phyloP scores from a whole-genome alignment of 2,888 invertebrate species.

The Chesias legatella region DNA sequence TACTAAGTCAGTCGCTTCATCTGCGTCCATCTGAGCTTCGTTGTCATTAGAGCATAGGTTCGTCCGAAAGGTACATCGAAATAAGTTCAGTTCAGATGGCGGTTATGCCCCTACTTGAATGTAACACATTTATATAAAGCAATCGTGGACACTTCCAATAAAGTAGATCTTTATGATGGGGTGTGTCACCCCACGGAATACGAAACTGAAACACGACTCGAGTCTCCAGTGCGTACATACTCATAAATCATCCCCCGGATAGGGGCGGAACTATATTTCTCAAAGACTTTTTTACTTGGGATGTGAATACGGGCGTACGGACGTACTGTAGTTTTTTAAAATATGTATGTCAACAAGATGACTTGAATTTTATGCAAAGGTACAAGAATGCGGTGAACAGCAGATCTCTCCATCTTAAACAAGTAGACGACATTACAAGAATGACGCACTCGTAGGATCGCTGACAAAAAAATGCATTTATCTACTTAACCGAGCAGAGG shows the following conservation, averaged over 20 bases:
- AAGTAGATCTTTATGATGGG: constrained; percentile 34
- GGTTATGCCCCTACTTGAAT: background rate
- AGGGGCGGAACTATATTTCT: constrained; percentile 51
- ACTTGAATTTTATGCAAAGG: constrained; percentile 22
- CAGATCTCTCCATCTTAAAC: constrained; percentile 24
- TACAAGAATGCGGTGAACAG: constrained; percentile 18
- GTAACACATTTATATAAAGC: background rate
- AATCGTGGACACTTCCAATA: background rate
- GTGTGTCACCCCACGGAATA: constrained; percentile 56
- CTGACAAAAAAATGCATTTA: constrained; percentile 12
- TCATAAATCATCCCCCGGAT: constrained; percentile 63
- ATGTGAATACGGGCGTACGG: too few species aligned
- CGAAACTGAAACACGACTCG: constrained; percentile 61
- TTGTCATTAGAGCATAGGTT: too few species aligned
- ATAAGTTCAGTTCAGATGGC: too few species aligned
- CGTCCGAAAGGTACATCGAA: too few species aligned
- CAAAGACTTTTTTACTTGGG: constrained; percentile 38
- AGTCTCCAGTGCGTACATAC: constrained; percentile 49
- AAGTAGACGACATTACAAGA: constrained; percentile 18
- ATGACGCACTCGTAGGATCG: constrained; percentile 7
- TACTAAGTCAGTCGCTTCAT: too few species aligned
- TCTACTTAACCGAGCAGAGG: constrained; percentile 6
- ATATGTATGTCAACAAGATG: background rate
- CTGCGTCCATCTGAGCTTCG: too few species aligned
- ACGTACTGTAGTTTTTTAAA: too few species aligned